phyloP scores from a whole-genome alignment of 2,113 vertebrate genomes.

The Galeopterus variegatus region DNA sequence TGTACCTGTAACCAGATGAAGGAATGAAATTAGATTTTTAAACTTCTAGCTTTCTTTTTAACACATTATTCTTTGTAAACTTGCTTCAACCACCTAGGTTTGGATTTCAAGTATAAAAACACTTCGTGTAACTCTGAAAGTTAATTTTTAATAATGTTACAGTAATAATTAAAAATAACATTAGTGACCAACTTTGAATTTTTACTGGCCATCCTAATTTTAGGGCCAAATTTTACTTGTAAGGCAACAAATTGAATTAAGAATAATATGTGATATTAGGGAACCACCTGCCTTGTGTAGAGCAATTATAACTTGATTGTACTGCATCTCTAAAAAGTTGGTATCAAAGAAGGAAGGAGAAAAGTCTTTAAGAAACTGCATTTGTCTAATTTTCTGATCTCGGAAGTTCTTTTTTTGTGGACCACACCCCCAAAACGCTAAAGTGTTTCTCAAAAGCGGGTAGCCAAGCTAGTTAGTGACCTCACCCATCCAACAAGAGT shows the following conservation, averaged over 20 bases:
- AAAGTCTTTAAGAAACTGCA: conserved; percentile 4
- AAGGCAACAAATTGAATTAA: conserved; percentile 1
- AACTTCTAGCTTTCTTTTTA: not conserved
- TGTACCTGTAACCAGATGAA: not conserved
- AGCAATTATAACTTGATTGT: conserved; percentile 42
- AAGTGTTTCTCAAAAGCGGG: conserved; percentile 58
- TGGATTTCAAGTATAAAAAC: conserved; percentile 32
- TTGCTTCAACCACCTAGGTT: not conserved
- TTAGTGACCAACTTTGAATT: conserved; percentile 42
- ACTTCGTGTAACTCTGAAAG: not conserved
- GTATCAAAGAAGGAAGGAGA: not conserved
- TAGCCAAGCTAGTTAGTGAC: not conserved
- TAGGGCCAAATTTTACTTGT: not conserved
- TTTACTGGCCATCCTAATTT: conserved; percentile 50
- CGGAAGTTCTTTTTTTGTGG: conserved; percentile 32
- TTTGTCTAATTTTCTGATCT: conserved; percentile 8
- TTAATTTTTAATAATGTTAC: conserved; percentile 48
- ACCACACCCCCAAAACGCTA: not conserved
- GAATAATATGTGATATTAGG: not conserved
- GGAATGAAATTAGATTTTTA: not conserved
- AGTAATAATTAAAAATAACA: conserved; percentile 30
- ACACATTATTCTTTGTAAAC: not conserved
- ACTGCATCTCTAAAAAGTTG: not conserved
- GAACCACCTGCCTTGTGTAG: conserved; percentile 33
- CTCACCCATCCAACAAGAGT: conserved; percentile 42